These are phyloP conservation scores for Micropoecilia bifurca DNA, from an alignment of 2,797 vertebrate species.

Conservation along the genomic window DNA sequence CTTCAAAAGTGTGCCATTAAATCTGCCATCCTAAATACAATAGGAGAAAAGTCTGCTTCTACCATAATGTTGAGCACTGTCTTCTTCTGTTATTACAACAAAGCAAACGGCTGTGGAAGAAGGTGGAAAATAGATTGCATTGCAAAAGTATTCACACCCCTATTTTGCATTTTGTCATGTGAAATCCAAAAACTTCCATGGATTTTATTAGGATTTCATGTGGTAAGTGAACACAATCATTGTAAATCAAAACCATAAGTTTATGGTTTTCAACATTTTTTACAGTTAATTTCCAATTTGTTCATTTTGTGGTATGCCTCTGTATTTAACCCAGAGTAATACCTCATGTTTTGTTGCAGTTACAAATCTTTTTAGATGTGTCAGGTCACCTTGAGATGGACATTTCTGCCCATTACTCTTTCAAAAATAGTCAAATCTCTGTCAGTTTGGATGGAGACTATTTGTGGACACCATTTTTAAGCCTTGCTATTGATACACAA, in stretches of 20 bases:
- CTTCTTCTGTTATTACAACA: conserved; percentile 2
- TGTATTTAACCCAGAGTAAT: not conserved
- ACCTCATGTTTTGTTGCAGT: not conserved
- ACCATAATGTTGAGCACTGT: not conserved
- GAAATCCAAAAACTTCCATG: not conserved
- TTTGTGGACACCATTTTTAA: too few relatives aligned
- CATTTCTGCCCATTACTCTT: not conserved
- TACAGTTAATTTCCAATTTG: not conserved
- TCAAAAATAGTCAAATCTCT: not conserved
- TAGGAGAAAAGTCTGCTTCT: not conserved
- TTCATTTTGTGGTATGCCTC: not conserved
- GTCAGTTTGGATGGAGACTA: not conserved
- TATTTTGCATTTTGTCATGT: not conserved
- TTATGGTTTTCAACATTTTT: not conserved
- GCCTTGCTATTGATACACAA: not conserved
- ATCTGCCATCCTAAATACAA: conserved; percentile 20
- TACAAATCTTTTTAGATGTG: not conserved
- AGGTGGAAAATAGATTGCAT: not conserved
- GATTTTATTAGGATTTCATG: not conserved
- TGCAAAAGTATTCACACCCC: not conserved
- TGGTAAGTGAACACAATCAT: not conserved
- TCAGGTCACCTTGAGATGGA: not conserved
- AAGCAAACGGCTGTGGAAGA: conserved; percentile 10
- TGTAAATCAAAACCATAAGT: not conserved
- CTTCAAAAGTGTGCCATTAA: conserved; percentile 32